phyloP scores from a whole-genome alignment of 2,888 invertebrate species.

The Aricia artaxerxes region DNA sequence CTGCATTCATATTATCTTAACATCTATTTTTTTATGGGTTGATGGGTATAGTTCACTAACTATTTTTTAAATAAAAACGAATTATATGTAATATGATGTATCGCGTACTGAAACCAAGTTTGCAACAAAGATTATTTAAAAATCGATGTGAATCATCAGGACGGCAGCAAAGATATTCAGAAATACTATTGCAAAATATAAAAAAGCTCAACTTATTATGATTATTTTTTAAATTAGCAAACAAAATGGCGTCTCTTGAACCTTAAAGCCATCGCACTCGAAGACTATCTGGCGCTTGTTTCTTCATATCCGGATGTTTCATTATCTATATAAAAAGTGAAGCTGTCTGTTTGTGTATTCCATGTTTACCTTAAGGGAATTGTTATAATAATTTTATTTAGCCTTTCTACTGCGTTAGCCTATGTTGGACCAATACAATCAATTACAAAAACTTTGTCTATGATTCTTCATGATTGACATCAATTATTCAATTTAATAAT shows the following conservation, averaged over 20 bases:
- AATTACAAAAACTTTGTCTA: no score
- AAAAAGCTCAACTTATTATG: constrained; percentile 22
- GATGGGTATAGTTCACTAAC: no score
- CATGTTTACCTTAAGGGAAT: background rate
- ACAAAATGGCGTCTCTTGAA: constrained; percentile 13
- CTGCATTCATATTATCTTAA: no score
- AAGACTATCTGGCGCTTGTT: constrained; percentile 1
- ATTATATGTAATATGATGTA: no score
- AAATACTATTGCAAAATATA: background rate
- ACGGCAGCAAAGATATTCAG: background rate
- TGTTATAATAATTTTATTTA: background rate
- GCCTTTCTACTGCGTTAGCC: no score
- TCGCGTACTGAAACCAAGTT: no score
- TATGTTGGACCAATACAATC: no score
- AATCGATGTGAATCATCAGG: background rate
- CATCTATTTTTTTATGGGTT: no score
- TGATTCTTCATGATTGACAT: no score
- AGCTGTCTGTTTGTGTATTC: background rate
- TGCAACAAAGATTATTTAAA: background rate
- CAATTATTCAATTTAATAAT: no score
- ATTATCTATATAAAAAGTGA: constrained; percentile 9
- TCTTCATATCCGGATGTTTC: constrained; percentile 29
- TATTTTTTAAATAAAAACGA: no score
- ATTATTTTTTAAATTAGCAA: constrained; percentile 22
- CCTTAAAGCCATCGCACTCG: background rate